phyloP scores from a whole-genome alignment of 2,797 vertebrate genomes.

The Macropodus opercularis region DNA sequence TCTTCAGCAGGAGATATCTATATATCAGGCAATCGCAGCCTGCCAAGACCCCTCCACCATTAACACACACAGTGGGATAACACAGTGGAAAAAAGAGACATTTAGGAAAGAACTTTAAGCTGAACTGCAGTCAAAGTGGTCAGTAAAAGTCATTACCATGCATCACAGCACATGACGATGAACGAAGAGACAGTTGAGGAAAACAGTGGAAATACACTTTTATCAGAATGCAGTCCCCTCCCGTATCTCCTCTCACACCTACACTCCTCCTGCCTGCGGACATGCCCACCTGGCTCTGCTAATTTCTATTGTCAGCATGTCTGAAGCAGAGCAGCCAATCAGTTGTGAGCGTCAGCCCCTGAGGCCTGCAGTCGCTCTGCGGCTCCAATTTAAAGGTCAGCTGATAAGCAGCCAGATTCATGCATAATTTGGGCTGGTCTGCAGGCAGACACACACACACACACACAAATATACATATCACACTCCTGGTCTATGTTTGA shows the following conservation, averaged over 20 bases:
- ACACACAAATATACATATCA: conserved; percentile 31
- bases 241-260: conserved; percentile 47
- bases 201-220: conserved; percentile 73
- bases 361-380: conserved; percentile 73
- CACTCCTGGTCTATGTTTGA: conserved; percentile 30
- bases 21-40: conserved; percentile 72
- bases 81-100: conserved; percentile 27
- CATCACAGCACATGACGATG: conserved; percentile 81
- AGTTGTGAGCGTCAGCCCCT: conserved; percentile 67
- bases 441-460: conserved; percentile 50
- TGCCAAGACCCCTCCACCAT: conserved; percentile 46
- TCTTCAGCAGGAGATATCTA: conserved; percentile 69
- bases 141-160: conserved; percentile 77
- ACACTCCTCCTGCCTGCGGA: conserved; percentile 64
- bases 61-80: conserved; percentile 48
- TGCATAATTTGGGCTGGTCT: conserved; percentile 78
- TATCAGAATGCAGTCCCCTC: conserved; percentile 52
- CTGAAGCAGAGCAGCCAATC: conserved; percentile 76
- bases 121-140: too few relatives aligned
- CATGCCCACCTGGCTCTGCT: conserved; percentile 73
- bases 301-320: conserved; percentile 84
- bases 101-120: conserved; percentile 43
- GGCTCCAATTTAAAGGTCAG: conserved; percentile 86
- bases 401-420: conserved; percentile 81
- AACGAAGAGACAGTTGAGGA: conserved; percentile 67